Evolutionary conservation across 2,797 vertebrate genomes (phyloP), one percentile per base, ranked within the genome.

Genomic region (Antrozous pallidus): DNA sequence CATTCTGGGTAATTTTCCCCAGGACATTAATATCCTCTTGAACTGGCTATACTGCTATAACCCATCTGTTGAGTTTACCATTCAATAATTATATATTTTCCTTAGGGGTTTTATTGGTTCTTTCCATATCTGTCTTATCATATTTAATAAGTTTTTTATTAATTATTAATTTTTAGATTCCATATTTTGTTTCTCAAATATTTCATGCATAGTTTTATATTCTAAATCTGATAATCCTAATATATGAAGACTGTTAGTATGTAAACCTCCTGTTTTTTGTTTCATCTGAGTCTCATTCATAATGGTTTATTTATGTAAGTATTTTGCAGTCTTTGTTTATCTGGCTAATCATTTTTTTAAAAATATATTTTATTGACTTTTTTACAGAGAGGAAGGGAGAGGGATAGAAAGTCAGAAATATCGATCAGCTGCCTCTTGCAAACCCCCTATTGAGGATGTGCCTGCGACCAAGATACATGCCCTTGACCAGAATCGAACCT

Each of bases 251-350:
- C 33, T 31, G 33, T 63, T 24, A 28, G 51, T 83, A 26, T 61
- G 40, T 77, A 54, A 63, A 38, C n/a, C n/a, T n/a, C 63, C 45
- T 42, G 16, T 67, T 82, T 49, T 12, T 84, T 78, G 22, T 74
- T 84, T 92, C 79, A 67, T 95, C 56, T 89, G 28, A 42, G 5
- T 89, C 84, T 92, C 56, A 49, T 89, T 92, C 42, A 73, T 67
- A 36, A 70, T 92, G 38, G 2, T 79, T 77, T 82, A 33, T 77
- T 93, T 63, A 69, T 22, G 28, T 67, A 20, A 67, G 7, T 63
- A 54, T 70, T 86, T 90, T 77, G 18, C 13, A 40, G 0, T 45
- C 26, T 90, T 83, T 77, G 73, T 6, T 54, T 80, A 5, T 87
- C 63, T 75, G 58, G 70, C 36, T 87, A 40, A 54, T n/a, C n/a